Conservation (phyloP, 2,113 vertebrate genomes). For the Fulica atra region DNA sequence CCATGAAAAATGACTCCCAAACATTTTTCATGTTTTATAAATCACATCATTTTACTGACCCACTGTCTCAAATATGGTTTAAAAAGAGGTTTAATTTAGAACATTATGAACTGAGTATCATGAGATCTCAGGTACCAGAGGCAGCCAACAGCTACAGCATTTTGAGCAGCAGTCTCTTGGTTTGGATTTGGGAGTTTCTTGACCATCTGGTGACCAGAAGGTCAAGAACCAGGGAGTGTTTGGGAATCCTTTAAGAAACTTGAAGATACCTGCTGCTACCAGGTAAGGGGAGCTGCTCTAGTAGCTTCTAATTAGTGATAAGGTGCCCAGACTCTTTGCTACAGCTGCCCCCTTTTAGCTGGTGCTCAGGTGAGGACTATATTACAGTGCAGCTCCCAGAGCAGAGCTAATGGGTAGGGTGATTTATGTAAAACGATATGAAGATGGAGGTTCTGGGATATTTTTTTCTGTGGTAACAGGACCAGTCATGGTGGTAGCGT, state of each 20-base stretch:
- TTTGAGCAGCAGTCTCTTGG: neutral
- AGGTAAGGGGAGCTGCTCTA: neutral
- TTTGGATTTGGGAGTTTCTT: neutral
- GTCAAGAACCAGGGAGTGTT: neutral
- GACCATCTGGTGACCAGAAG: neutral
- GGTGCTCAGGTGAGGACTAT: neutral
- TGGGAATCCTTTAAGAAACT: neutral
- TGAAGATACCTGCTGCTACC: neutral
- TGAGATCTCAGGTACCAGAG: neutral
- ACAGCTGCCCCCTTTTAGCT: neutral
- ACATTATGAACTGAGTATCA: neutral
- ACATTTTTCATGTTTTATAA: neutral
- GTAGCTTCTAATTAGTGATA: fast-evolving
- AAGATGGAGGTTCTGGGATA: fast-evolving
- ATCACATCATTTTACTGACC: neutral
- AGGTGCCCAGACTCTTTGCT: neutral
- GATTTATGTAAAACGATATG: fast-evolving
- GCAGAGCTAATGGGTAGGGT: fast-evolving
- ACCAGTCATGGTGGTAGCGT: fast-evolving
- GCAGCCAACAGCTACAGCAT: neutral
- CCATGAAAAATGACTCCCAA: neutral
- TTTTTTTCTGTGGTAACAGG: neutral
- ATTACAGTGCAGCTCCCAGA: neutral
- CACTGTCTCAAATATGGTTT: neutral
- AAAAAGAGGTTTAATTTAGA: neutral